Base-by-base conservation (phyloP, 2,113 vertebrate species). In the Puffinus mauretanicus region DNA sequence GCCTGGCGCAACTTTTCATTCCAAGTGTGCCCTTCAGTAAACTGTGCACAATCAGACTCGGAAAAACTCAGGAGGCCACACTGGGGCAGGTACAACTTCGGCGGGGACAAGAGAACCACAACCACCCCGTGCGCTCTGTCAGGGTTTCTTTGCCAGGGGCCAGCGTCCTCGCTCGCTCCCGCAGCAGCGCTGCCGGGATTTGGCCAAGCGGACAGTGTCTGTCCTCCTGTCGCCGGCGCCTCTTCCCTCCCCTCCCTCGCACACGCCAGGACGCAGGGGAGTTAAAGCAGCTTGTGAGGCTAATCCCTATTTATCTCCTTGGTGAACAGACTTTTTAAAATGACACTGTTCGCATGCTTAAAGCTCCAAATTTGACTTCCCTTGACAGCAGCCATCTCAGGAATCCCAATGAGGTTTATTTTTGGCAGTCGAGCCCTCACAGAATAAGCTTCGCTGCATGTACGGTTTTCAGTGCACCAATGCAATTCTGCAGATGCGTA, bases 321-420 rank as follows among this genome's bases (percentile, higher is more conserved):
- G 82, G 85, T 88, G 93, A 96, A 92, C 95, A 91, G 92, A 88
- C 94, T 95, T 92, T 94, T 93, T 54, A 83, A 95, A 96, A 95
- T 83, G 94, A 93, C 93, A 95, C 96, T 62, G 82, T 78, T 95
- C 60, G 2, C 96, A 92, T 86, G 90, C 92, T 90, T 90, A 94
- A 93, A 94, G 95, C 96, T 93, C 96, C 79, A 58, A 90, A 88
- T 94, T 93, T 96, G 94, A 96, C 95, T 94, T 97, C 96, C 88
- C 88, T 94, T 96, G 95, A 94, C 96, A 94, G 96, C 82, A 97
- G 92, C 93, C 93, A 94, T 86, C 90, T 90, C 92, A 95, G 95
- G 92, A 92, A 95, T 96, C 85, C 94, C 94, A 93, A 88, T 91
- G 92, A 96, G 92, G 90, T 92, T 92, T 94, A 94, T 93, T 94